phyloP scores from a whole-genome alignment of 2,888 invertebrate species.

The Drosophila kuntzei region DNA sequence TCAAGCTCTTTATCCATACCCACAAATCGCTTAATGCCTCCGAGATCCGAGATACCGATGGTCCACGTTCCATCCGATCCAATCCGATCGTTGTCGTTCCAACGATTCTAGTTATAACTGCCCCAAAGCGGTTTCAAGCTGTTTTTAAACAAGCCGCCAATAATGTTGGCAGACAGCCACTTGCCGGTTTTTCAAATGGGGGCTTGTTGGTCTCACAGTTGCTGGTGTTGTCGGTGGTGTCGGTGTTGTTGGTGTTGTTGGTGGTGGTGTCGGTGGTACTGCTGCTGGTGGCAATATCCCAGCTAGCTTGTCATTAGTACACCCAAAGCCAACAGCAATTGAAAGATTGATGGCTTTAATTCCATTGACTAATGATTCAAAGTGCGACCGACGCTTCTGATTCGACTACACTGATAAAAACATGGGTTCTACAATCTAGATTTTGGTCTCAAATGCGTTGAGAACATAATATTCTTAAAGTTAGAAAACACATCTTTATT shows the following conservation, averaged over 20 bases:
- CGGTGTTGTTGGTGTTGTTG: conserved; percentile 4
- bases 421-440: too few relatives aligned
- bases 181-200: conserved; percentile 62
- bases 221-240: conserved; percentile 5
- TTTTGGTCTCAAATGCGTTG: too few relatives aligned
- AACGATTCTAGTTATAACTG: conserved; percentile 74
- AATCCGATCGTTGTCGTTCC: conserved; percentile 3
- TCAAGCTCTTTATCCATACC: conserved; percentile 7
- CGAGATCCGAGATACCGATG: neutral
- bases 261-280: neutral
- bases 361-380: conserved; percentile 62
- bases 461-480: too few relatives aligned
- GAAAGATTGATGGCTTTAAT: conserved; percentile 67
- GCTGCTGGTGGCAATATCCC: conserved; percentile 26
- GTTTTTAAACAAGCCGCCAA: conserved; percentile 41
- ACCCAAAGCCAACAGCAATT: conserved; percentile 52
- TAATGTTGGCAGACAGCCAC: conserved; percentile 30
- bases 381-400: conserved; percentile 38
- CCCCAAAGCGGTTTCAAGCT: conserved; percentile 69
- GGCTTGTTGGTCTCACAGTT: conserved; percentile 30
- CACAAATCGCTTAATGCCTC: conserved; percentile 11
- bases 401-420: too few relatives aligned
- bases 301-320: conserved; percentile 47
- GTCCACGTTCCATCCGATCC: too few relatives aligned
- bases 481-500: too few relatives aligned